Evolutionary conservation across 2,888 invertebrate genomes (phyloP).

Genomic region (Pheosia gnoma): DNA sequence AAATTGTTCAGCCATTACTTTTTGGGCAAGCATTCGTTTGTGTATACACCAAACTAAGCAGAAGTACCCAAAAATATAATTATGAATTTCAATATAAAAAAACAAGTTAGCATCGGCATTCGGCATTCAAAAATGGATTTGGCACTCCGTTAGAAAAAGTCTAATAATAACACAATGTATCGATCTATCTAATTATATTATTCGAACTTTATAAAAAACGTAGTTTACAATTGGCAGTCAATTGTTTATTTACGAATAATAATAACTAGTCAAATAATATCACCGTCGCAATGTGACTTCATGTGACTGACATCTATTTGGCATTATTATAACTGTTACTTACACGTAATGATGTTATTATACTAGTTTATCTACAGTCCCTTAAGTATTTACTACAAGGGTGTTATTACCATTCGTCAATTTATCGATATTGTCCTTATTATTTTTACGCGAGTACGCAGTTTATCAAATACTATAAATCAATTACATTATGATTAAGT

Average conservation of each 20-base stretch:
- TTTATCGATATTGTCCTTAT: constrained; percentile 83
- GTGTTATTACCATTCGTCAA: constrained; percentile 75
- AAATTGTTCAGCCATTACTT: constrained; percentile 72
- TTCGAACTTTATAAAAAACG: constrained; percentile 73
- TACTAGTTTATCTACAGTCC: constrained; percentile 75
- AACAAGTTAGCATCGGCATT: constrained; percentile 50
- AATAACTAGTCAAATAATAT: constrained; percentile 73
- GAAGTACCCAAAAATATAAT: constrained; percentile 44
- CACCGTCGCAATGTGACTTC: constrained; percentile 69
- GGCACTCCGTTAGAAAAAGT: constrained; percentile 76
- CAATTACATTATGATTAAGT: constrained; percentile 63
- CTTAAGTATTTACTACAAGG: constrained; percentile 67
- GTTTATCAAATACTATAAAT: constrained; percentile 78
- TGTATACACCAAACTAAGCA: constrained; percentile 37
- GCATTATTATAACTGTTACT: constrained; percentile 67
- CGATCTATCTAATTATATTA: constrained; percentile 80
- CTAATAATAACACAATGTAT: constrained; percentile 76
- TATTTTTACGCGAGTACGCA: constrained; percentile 82
- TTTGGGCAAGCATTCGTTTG: constrained; percentile 72
- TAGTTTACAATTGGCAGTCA: constrained; percentile 82
- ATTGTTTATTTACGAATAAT: constrained; percentile 63
- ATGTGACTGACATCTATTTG: constrained; percentile 67
- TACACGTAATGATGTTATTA: constrained; percentile 55
- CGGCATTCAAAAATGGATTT: constrained; percentile 52
- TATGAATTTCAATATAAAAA: constrained; percentile 38